Evolutionary conservation across 92 coral and sea anemone genomes (phyloP).

Genomic region (Isaurus tuberculatus): DNA sequence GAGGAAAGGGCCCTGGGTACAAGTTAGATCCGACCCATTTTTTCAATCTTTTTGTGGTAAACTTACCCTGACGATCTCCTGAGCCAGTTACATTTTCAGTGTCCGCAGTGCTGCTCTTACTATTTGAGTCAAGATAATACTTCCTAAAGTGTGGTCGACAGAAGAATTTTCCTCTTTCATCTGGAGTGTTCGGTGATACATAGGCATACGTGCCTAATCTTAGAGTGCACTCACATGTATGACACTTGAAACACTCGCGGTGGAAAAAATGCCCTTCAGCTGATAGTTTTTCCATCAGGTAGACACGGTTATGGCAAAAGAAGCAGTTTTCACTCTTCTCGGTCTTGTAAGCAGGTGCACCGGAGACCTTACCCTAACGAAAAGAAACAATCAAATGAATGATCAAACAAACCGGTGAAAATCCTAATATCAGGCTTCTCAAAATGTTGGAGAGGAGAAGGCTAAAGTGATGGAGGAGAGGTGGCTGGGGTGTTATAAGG

Average conservation of each 20-base stretch:
- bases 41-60: no score
- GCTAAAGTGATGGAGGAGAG: no score
- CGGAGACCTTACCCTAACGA: slow-evolving; percentile 26
- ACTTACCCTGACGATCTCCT: background rate
- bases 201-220: slow-evolving; percentile 92
- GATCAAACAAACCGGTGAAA: no score
- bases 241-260: slow-evolving; percentile 96
- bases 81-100: slow-evolving; percentile 31
- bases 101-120: slow-evolving; percentile 28
- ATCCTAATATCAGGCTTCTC: no score
- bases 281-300: slow-evolving; percentile 91
- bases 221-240: slow-evolving; percentile 84
- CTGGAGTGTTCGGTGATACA: slow-evolving; percentile 75
- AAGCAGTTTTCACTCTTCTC: slow-evolving; percentile 89
- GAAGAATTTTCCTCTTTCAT: slow-evolving; percentile 83
- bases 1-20: no score
- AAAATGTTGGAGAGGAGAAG: no score
- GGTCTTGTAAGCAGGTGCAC: slow-evolving; percentile 68
- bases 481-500: no score
- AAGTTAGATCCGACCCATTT: no score
- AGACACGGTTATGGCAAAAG: slow-evolving; percentile 89
- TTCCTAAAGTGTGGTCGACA: slow-evolving; percentile 90
- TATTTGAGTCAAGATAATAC: slow-evolving; percentile 33
- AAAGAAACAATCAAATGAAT: background rate
- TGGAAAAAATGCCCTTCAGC: slow-evolving; percentile 99